Conservation (phyloP, 1,140 invertebrate genomes). For the Aphidius gifuensis region DNA sequence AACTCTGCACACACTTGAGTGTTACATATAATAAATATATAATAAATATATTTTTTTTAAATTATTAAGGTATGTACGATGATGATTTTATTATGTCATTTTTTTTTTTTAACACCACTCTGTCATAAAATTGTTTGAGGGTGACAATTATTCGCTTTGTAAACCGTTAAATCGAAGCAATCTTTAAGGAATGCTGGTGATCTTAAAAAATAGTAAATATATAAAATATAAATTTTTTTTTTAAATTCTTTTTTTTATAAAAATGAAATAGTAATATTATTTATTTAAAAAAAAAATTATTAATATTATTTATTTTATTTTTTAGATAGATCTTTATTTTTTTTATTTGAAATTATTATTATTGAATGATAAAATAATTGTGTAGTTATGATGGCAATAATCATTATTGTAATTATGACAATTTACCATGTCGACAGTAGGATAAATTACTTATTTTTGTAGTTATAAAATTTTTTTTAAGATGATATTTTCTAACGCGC, state of each 20-base stretch:
- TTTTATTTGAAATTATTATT: too few species aligned
- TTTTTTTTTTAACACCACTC: conserved; percentile 34
- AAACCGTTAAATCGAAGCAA: conserved; percentile 44
- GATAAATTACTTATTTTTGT: too few species aligned
- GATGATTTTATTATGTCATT: neutral
- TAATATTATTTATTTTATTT: neutral
- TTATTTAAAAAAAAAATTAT: neutral
- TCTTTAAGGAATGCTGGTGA: conserved; percentile 6
- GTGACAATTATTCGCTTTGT: conserved; percentile 30
- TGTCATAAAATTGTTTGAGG: conserved; percentile 28
- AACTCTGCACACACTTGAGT: conserved; percentile 1
- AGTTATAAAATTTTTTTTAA: too few species aligned
- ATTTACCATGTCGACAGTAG: too few species aligned
- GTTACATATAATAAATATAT: neutral
- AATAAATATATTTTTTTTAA: neutral
- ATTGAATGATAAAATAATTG: too few species aligned
- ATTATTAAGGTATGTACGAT: conserved; percentile 26
- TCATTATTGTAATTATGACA: too few species aligned
- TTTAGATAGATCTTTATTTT: too few species aligned
- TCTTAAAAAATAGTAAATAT: too few species aligned
- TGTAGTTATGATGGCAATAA: too few species aligned
- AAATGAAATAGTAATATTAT: neutral
- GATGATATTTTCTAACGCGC: too few species aligned
- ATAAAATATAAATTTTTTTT: neutral
- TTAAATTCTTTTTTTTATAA: conserved; percentile 15